A percentile compares a stretch with the other conserved stretches of the same genome.
Evolutionary conservation across 2,888 invertebrate species (phyloP).

Genomic region (Cheiracanthium punctorium): DNA sequence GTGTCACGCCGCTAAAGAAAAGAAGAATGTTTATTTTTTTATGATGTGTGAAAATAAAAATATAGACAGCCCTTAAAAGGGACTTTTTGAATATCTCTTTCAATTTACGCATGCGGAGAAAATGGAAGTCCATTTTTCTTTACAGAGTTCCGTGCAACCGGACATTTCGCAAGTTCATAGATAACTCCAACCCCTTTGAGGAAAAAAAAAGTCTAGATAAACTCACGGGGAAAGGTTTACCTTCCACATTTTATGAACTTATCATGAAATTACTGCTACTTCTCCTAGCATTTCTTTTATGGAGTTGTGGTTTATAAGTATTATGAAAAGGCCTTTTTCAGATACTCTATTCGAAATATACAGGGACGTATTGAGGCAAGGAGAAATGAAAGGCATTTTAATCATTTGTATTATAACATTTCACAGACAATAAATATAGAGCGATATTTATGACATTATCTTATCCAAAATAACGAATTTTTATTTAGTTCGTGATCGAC

Average conservation of each 20-base stretch:
- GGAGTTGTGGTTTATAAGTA: slow-evolving; percentile 1
- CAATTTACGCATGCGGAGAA: not conserved
- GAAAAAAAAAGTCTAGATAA: not conserved
- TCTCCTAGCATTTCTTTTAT: slow-evolving; percentile 12
- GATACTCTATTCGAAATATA: not conserved
- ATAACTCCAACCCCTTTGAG: slow-evolving; percentile 2
- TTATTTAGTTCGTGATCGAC: too few species aligned
- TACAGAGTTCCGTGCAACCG: not conserved
- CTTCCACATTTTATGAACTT: slow-evolving; percentile 13
- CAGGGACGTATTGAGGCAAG: not conserved
- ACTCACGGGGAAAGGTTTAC: not conserved
- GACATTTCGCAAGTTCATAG: not conserved
- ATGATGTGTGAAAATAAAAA: not conserved
- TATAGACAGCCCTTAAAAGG: not conserved
- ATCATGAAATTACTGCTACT: not conserved
- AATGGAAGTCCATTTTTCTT: slow-evolving; percentile 8
- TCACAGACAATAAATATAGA: too few species aligned
- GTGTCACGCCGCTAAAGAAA: not conserved
- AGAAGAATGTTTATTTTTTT: not conserved
- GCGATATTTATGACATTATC: too few species aligned
- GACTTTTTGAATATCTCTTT: slow-evolving; percentile 16
- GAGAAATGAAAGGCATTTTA: not conserved
- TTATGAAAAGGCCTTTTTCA: not conserved
- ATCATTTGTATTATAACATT: not conserved
- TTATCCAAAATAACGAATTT: too few species aligned